phyloP scores from a whole-genome alignment of 2,888 invertebrate genomes.

The Nasonovia ribisnigri region DNA sequence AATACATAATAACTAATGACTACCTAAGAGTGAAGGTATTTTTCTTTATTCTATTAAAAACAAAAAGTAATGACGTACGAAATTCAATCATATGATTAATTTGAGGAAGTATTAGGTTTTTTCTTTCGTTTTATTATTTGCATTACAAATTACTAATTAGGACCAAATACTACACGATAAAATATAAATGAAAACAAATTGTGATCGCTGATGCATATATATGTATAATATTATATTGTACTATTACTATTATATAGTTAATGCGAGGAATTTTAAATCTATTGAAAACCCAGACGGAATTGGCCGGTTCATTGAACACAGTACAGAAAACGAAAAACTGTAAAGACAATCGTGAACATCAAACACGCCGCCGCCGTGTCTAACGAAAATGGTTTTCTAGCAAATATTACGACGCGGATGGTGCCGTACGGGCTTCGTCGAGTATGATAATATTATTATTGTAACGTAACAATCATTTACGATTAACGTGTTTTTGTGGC shows the following conservation, averaged over 20 bases:
- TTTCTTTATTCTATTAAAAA: no score
- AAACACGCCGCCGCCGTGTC: neutral
- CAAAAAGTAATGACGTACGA: neutral
- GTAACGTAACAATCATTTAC: neutral
- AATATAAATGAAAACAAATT: neutral
- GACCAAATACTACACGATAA: neutral
- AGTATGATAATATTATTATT: neutral
- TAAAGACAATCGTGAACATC: neutral
- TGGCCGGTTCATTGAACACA: neutral
- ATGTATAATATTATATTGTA: neutral
- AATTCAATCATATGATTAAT: neutral
- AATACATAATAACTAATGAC: no score
- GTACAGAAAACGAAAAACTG: neutral
- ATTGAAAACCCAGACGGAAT: neutral
- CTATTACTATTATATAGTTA: neutral
- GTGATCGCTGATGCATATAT: neutral
- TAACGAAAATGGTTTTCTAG: neutral
- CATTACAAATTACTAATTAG: neutral
- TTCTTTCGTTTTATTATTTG: neutral
- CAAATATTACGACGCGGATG: neutral
- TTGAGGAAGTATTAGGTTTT: neutral
- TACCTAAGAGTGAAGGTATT: no score
- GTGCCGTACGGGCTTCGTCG: neutral
- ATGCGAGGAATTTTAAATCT: neutral
- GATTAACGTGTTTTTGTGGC: neutral